These are phyloP conservation scores for Chiloscyllium punctatum DNA, from an alignment of 2,797 vertebrate species.

Conservation along the genomic window DNA sequence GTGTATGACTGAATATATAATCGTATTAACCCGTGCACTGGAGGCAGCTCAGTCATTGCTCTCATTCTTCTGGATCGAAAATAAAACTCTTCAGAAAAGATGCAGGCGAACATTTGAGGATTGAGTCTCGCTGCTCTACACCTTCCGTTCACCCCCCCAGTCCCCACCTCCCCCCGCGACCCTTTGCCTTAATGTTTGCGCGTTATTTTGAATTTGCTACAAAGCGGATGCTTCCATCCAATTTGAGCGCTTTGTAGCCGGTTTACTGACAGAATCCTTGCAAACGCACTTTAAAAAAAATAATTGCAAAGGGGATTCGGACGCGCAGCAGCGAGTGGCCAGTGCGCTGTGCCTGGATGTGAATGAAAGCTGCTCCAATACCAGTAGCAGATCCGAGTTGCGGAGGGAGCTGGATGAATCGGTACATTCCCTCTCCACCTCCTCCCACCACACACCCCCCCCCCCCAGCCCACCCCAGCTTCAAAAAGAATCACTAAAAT, in stretches of 20 bases:
- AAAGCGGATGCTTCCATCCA: not conserved
- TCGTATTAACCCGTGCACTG: not conserved
- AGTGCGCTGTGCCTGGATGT: not conserved
- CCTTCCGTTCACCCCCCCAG: too few species aligned
- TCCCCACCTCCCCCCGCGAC: not conserved
- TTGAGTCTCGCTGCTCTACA: not conserved
- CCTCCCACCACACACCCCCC: too few species aligned
- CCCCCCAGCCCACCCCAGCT: too few species aligned
- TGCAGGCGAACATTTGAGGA: not conserved
- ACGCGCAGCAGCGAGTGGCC: not conserved
- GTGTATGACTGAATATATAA: not conserved
- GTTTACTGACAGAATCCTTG: not conserved
- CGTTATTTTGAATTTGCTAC: not conserved
- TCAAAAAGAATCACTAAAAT: not conserved
- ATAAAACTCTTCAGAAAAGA: not conserved
- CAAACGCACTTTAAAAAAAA: not conserved
- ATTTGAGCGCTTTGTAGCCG: not conserved
- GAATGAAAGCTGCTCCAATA: not conserved
- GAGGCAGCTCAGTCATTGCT: not conserved
- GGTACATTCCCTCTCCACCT: too few species aligned
- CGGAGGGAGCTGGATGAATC: not conserved
- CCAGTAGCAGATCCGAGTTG: not conserved
- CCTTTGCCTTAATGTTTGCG: not conserved
- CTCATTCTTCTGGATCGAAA: not conserved
- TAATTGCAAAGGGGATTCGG: not conserved